These are phyloP conservation scores for Drosophila sechellia DNA, from an alignment of 1,140 invertebrate genomes.

Conservation along the genomic window DNA sequence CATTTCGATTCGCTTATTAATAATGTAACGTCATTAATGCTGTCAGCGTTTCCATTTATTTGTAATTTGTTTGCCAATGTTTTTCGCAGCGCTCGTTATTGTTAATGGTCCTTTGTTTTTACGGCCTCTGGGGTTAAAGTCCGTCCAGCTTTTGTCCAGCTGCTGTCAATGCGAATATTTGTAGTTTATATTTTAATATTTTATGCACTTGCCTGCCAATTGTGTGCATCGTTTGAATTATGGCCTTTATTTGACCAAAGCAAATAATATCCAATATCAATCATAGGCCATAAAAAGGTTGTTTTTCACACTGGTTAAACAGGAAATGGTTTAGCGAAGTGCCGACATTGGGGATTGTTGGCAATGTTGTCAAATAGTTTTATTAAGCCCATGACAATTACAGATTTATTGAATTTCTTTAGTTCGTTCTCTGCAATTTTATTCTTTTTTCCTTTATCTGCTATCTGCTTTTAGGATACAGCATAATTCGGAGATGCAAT, in stretches of 20 bases:
- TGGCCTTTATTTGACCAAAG: slow-evolving; percentile 29
- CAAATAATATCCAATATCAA: slow-evolving; percentile 43
- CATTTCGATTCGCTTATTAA: slow-evolving; percentile 62
- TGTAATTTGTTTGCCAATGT: slow-evolving; percentile 35
- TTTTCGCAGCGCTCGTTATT: slow-evolving; percentile 51
- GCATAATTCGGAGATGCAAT: neutral
- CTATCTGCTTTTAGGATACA: slow-evolving; percentile 3
- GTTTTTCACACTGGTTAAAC: slow-evolving; percentile 16
- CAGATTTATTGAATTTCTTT: neutral
- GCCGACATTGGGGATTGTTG: slow-evolving; percentile 8
- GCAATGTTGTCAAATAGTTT: neutral
- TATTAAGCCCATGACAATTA: slow-evolving; percentile 8
- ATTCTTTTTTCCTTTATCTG: neutral
- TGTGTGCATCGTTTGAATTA: slow-evolving; percentile 37
- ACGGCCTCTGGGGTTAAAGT: slow-evolving; percentile 22
- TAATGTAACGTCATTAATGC: slow-evolving; percentile 56
- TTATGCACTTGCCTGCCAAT: slow-evolving; percentile 44
- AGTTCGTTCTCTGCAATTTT: neutral
- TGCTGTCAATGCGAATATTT: slow-evolving; percentile 43
- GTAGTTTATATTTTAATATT: slow-evolving; percentile 43
- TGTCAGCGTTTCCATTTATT: slow-evolving; percentile 69
- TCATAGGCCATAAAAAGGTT: slow-evolving; percentile 13
- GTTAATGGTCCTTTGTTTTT: slow-evolving; percentile 54
- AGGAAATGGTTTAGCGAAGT: slow-evolving; percentile 21
- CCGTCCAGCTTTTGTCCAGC: neutral